A percentile compares a stretch with the other conserved stretches of the same genome.
phyloP scores from a whole-genome alignment of 30 jellyfish, hydroid and myxozoan species.

The Chironex yamaguchii region DNA sequence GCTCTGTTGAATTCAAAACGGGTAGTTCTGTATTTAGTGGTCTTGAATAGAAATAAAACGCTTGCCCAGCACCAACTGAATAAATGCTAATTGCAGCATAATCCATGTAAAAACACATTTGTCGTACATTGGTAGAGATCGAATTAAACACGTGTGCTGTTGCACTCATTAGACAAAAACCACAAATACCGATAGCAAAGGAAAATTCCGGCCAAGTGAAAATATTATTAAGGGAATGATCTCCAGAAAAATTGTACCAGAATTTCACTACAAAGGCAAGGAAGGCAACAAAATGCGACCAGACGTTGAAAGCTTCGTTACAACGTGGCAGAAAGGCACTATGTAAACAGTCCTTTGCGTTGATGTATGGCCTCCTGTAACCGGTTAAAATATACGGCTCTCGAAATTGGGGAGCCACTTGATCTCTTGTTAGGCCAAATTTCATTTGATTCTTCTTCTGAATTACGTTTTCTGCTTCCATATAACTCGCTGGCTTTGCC shows the following conservation, averaged over 20 bases:
- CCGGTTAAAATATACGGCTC: conserved; percentile 87
- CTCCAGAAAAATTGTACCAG: conserved; percentile 15
- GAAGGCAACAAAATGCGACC: conserved; percentile 93
- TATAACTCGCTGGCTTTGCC: too few relatives aligned
- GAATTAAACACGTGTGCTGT: conserved; percentile 94
- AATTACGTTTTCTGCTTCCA: too few relatives aligned
- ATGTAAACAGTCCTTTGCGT: conserved; percentile 77
- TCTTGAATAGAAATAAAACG: conserved; percentile 81
- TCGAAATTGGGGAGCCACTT: conserved; percentile 73
- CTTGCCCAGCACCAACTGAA: conserved; percentile 92
- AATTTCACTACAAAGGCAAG: conserved; percentile 55
- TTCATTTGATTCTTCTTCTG: conserved; percentile 1
- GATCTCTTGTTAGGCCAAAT: conserved; percentile 81
- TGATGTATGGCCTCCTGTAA: conserved; percentile 79
- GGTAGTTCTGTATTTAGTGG: conserved; percentile 52
- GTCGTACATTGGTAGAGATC: conserved; percentile 84
- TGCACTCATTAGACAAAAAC: conserved; percentile 84
- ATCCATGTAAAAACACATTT: conserved; percentile 88
- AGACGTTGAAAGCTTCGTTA: conserved; percentile 83
- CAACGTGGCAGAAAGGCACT: conserved; percentile 78
- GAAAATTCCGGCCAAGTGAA: conserved; percentile 81
- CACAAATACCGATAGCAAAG: conserved; percentile 82
- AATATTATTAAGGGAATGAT: conserved; percentile 44
- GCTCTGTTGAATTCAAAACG: conserved; percentile 30
- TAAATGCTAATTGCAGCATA: conserved; percentile 95